phyloP scores from a whole-genome alignment of 2,113 vertebrate species.

The Notothenia rossii region DNA sequence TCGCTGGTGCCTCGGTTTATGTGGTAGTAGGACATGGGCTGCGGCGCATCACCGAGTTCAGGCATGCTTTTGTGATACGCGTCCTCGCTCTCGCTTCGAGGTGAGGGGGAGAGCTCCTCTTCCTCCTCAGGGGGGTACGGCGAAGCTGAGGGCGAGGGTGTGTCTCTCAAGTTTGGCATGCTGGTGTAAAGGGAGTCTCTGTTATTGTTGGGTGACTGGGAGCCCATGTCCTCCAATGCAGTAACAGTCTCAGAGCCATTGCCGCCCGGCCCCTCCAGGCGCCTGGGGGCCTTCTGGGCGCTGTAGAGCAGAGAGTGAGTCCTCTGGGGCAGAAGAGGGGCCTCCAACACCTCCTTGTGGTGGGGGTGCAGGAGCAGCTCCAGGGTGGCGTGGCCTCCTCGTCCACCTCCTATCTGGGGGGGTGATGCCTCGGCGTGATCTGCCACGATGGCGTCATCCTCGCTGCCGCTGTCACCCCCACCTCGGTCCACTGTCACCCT shows the following conservation, averaged over 20 bases:
- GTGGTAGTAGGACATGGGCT: conserved; percentile 95
- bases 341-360: conserved; percentile 91
- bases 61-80: conserved; percentile 98
- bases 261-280: conserved; percentile 86
- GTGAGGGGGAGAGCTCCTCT: conserved; percentile 88
- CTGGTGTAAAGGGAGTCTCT: conserved; percentile 99
- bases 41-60: conserved; percentile 92
- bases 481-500: conserved; percentile 65
- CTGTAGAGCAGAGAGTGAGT: conserved; percentile 99
- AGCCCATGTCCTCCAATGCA: conserved; percentile 84
- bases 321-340: conserved; percentile 96
- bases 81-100: conserved; percentile 91
- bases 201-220: conserved; percentile 89
- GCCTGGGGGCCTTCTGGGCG: conserved; percentile 86
- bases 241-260: conserved; percentile 89
- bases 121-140: conserved; percentile 84
- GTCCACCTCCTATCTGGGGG: conserved; percentile 77
- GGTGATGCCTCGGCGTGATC: conserved; percentile 90
- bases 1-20: conserved; percentile 96
- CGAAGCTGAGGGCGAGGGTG: conserved; percentile 90
- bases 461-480: conserved; percentile 89
- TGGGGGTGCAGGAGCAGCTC: conserved; percentile 90
- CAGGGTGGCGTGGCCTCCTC: conserved; percentile 87
- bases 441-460: conserved; percentile 92
- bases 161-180: conserved; percentile 99